phyloP scores from a whole-genome alignment of 2,113 vertebrate species.

The Epinephelus cyanopodus region DNA sequence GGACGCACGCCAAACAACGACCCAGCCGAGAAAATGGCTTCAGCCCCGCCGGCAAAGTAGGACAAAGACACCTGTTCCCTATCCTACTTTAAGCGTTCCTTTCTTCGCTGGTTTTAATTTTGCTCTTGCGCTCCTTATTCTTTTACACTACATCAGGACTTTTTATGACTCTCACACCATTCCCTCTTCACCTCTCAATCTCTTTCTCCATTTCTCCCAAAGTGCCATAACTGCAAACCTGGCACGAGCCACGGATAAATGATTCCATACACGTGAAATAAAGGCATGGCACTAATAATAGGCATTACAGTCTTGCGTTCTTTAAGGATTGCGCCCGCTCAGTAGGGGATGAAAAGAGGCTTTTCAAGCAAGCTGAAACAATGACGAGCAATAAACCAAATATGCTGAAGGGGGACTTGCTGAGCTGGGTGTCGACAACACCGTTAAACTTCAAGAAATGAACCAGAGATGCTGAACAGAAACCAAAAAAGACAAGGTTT shows the following conservation, averaged over 20 bases:
- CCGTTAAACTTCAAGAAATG: constrained; percentile 65
- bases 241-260: constrained; percentile 77
- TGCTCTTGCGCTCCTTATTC: constrained; percentile 42
- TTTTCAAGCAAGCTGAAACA: constrained; percentile 77
- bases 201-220: constrained; percentile 58
- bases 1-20: constrained; percentile 54
- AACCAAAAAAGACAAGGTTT: constrained; percentile 56
- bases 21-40: constrained; percentile 67
- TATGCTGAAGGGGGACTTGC: constrained; percentile 63
- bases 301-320: constrained; percentile 68
- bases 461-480: constrained; percentile 52
- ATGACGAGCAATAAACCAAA: constrained; percentile 75
- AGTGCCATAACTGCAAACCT: constrained; percentile 67
- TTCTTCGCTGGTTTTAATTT: constrained; percentile 64
- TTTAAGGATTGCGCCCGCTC: constrained; percentile 67
- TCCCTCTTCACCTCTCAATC: constrained; percentile 64
- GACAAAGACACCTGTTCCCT: constrained; percentile 85
- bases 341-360: constrained; percentile 70
- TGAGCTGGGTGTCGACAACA: constrained; percentile 72
- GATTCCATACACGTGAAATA: constrained; percentile 82
- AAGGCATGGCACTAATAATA: constrained; percentile 73
- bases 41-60: constrained; percentile 62
- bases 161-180: constrained; percentile 76
- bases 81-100: constrained; percentile 54
- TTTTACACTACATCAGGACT: constrained; percentile 54